Percentiles rank a stretch among this genome's conserved stretches.
Evolutionary conservation across 2,113 vertebrate species (phyloP).

Genomic region (Tricholaema leucomelas): DNA sequence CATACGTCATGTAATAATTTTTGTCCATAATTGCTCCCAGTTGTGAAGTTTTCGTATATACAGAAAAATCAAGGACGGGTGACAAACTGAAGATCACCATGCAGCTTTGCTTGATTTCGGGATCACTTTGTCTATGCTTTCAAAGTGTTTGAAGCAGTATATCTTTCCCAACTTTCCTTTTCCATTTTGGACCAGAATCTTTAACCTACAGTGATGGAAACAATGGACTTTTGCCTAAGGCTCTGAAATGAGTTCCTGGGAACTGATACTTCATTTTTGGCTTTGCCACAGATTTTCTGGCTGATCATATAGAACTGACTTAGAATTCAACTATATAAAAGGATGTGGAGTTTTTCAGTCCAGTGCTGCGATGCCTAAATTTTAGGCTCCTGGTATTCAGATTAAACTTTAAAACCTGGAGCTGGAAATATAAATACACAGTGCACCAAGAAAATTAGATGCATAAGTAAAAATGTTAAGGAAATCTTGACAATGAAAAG

Average conservation of each 20-base stretch:
- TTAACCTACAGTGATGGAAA: background rate
- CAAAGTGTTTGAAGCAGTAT: background rate
- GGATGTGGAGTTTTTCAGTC: background rate
- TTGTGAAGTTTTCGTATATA: constrained; percentile 19
- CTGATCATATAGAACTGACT: background rate
- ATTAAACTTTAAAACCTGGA: constrained; percentile 1
- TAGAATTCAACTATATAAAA: background rate
- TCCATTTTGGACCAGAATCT: constrained; percentile 3
- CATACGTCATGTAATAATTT: constrained; percentile 42
- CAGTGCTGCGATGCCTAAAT: background rate
- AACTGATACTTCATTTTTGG: background rate
- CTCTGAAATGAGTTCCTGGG: background rate
- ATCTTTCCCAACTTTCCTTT: background rate
- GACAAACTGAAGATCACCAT: background rate
- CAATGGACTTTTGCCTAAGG: background rate
- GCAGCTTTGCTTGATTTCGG: background rate
- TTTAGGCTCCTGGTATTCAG: background rate
- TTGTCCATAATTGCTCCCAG: constrained; percentile 51
- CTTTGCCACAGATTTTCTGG: constrained; percentile 19
- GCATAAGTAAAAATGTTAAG: background rate
- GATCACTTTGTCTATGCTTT: background rate
- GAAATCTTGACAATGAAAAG: background rate
- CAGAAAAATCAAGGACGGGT: constrained; percentile 9
- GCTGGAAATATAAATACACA: background rate
- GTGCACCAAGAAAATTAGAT: background rate